Percentiles rank a stretch among this genome's conserved stretches.
Evolutionary conservation across 1,140 invertebrate species (phyloP).

Genomic region (Bombus superbus): DNA sequence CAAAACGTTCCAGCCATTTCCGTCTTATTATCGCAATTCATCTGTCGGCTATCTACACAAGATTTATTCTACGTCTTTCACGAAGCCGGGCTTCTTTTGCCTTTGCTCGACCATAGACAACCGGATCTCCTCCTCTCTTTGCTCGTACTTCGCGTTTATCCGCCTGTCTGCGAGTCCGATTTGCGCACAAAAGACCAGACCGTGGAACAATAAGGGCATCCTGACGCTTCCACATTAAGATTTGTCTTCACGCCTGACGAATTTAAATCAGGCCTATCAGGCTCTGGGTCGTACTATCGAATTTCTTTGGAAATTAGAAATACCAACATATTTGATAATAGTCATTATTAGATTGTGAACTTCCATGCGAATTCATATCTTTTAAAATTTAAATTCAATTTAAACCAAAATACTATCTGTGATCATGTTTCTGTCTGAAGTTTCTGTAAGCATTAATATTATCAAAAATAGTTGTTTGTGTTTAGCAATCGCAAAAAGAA

Average conservation of each 20-base stretch:
- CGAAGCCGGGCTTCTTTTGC: constrained; percentile 25
- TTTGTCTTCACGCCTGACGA: constrained; percentile 44
- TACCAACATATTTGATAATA: background rate
- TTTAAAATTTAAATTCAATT: background rate
- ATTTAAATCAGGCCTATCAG: constrained; percentile 12
- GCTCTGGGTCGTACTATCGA: background rate
- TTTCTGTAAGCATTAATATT: too few species aligned
- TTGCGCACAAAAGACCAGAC: constrained; percentile 52
- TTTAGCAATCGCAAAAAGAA: too few species aligned
- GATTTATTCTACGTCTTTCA: constrained; percentile 44
- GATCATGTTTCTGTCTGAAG: too few species aligned
- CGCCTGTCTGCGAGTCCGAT: constrained; percentile 53
- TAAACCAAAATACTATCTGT: too few species aligned
- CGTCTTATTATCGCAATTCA: constrained; percentile 31
- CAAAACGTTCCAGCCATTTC: background rate
- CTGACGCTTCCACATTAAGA: constrained; percentile 37
- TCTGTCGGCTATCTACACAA: constrained; percentile 36
- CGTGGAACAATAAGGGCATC: constrained; percentile 58
- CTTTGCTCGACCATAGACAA: constrained; percentile 2
- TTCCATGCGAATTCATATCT: background rate
- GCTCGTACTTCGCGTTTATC: constrained; percentile 32
- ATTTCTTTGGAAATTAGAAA: background rate
- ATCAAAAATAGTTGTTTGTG: too few species aligned
- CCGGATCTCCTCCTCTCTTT: constrained; percentile 25
- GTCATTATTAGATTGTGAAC: background rate